These are phyloP conservation scores for Ascidia mentula DNA, from an alignment of 23 tunicate species.

Conservation along the genomic window DNA sequence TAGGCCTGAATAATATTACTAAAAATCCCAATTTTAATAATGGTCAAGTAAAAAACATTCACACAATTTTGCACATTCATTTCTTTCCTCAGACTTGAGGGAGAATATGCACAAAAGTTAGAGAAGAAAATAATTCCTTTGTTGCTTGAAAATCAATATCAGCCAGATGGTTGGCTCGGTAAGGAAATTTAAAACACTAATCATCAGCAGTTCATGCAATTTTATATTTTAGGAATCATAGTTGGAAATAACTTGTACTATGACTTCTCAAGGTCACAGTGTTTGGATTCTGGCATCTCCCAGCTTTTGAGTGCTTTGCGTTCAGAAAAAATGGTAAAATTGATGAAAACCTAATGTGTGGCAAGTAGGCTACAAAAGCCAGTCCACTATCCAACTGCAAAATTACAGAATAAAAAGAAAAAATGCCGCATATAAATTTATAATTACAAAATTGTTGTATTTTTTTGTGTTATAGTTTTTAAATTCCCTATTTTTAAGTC, in stretches of 20 bases:
- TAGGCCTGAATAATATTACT: too few species aligned
- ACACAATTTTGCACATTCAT: too few species aligned
- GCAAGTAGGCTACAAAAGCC: background rate
- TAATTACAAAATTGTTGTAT: too few species aligned
- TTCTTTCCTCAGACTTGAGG: slow-evolving; percentile 45
- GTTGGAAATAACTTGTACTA: slow-evolving; percentile 56
- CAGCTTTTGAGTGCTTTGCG: slow-evolving; percentile 34
- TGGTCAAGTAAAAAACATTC: background rate
- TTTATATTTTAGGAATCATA: slow-evolving; percentile 42
- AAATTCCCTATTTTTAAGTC: too few species aligned
- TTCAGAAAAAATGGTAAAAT: too few species aligned
- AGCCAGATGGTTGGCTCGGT: slow-evolving; percentile 87
- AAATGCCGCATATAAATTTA: too few species aligned
- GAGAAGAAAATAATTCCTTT: slow-evolving; percentile 42
- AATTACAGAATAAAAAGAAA: too few species aligned
- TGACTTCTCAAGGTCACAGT: slow-evolving; percentile 18
- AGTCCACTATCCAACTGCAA: too few species aligned
- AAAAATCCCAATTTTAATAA: background rate
- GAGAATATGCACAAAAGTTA: slow-evolving; percentile 61
- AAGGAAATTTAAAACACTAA: background rate
- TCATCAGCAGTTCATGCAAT: background rate
- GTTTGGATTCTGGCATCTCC: slow-evolving; percentile 7
- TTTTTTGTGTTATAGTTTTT: too few species aligned
- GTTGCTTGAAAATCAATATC: slow-evolving; percentile 29
- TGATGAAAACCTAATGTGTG: background rate